Base-by-base conservation (phyloP, 1,140 invertebrate species). In the Trypoxylus dichotomus region DNA sequence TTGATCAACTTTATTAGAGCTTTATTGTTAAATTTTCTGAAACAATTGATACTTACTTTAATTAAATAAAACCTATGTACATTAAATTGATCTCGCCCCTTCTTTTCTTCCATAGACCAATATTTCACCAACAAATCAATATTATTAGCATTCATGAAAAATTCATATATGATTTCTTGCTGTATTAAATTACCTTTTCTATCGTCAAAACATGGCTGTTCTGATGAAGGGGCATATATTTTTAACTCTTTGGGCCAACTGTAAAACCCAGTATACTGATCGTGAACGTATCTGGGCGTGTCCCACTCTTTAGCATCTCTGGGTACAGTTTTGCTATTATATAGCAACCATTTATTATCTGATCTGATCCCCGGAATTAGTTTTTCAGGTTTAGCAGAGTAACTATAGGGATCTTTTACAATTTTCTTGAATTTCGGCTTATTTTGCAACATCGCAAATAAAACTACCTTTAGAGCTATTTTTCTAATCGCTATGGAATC, bases 21-120 rank as follows among this genome's bases (percentile, higher is more conserved):
- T n/a, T n/a, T n/a, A n/a, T n/a, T n/a, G n/a, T n/a, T n/a, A n/a
- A n/a, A n/a, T n/a, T n/a, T n/a, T n/a, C n/a, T n/a, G n/a, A 2
- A 32, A 32, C 29, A 32, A 32, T 3, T 32, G 29, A 32, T 37
- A 81, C 83, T 87, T 83, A 93, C 91, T 88, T 94, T 94, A 81
- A 95, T 96, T 21, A 97, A 81, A 2, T 89, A 85, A 84, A 92
- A 93, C 43, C 91, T 87, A 43, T 88, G 89, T 3, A 85, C 87
- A 82, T 90, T 92, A 81, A 97, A 97, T 83, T 93, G 93, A 80
- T 96, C 94, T 68, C 91, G 91, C 25, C 93, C 94, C 84, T 96
- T 97, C 81, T 94, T 93, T 80, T 97, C 96, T 82, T 98, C 96
- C 2, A 97, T 87, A 1, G 94, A 93, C 32, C 94, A 88, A 85